Conservation (phyloP, 2,888 invertebrate species). For the Acronicta alni region DNA sequence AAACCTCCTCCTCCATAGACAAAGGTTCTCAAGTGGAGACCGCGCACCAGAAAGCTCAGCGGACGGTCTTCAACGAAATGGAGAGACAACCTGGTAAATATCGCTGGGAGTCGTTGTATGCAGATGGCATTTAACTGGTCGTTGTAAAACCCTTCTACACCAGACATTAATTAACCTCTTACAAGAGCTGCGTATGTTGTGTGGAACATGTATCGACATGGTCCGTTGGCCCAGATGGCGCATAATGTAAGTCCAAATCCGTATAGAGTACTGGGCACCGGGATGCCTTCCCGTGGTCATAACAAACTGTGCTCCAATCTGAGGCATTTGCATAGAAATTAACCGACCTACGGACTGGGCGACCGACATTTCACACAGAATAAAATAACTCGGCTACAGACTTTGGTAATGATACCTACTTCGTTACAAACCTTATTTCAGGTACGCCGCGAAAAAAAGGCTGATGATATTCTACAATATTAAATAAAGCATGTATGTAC, state of each 20-base stretch:
- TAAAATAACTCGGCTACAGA: slow-evolving; percentile 71
- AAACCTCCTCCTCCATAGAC: too few species aligned
- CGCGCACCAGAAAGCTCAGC: too few species aligned
- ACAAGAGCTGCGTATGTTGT: slow-evolving; percentile 44
- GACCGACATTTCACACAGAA: slow-evolving; percentile 81
- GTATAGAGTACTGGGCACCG: slow-evolving; percentile 47
- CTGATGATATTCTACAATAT: not conserved
- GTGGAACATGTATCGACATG: slow-evolving; percentile 45
- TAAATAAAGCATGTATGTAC: not conserved
- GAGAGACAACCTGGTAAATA: too few species aligned
- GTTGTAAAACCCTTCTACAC: too few species aligned
- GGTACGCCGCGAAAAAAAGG: slow-evolving; percentile 17
- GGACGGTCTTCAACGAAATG: too few species aligned
- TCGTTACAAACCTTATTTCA: slow-evolving; percentile 27
- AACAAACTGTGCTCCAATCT: slow-evolving; percentile 57
- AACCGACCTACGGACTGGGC: slow-evolving; percentile 72
- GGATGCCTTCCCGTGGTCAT: slow-evolving; percentile 41
- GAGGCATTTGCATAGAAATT: slow-evolving; percentile 86
- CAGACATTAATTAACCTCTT: slow-evolving; percentile 52
- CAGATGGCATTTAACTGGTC: too few species aligned
- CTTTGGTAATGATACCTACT: slow-evolving; percentile 37
- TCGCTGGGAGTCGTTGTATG: too few species aligned
- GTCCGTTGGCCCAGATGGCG: slow-evolving; percentile 47
- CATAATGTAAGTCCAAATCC: slow-evolving; percentile 63
- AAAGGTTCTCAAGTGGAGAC: too few species aligned